Evolutionary conservation across 2,113 vertebrate genomes (phyloP).

Genomic region (Plecturocebus donacophilus): DNA sequence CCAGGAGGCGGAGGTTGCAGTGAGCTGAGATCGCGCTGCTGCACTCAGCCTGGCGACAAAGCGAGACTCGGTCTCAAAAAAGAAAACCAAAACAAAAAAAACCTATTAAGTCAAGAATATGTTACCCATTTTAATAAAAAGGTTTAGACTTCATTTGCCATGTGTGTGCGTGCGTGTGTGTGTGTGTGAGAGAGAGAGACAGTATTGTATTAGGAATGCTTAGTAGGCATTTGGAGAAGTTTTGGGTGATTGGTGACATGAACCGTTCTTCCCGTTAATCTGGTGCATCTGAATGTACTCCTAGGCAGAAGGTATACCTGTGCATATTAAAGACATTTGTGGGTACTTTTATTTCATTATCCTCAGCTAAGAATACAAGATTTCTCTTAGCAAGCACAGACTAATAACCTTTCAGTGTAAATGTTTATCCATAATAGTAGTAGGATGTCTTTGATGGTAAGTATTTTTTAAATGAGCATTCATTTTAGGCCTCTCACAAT

Average conservation of each 20-base stretch:
- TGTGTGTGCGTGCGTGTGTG: no score
- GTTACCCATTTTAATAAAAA: constrained; percentile 80
- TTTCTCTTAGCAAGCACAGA: neutral
- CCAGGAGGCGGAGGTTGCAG: no score
- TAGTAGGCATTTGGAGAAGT: constrained; percentile 73
- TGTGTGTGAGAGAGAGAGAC: neutral
- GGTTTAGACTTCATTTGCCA: constrained; percentile 73
- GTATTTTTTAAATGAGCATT: neutral
- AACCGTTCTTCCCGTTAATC: constrained; percentile 59
- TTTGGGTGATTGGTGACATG: neutral
- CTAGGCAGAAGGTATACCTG: constrained; percentile 50
- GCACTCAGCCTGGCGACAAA: no score
- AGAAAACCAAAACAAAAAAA: no score
- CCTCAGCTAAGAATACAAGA: neutral
- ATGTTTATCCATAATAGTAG: neutral
- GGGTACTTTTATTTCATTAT: constrained; percentile 52
- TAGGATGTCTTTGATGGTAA: neutral
- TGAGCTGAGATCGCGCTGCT: no score
- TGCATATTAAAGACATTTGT: constrained; percentile 66
- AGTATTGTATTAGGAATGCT: constrained; percentile 63
- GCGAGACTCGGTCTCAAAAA: no score
- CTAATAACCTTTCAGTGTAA: neutral
- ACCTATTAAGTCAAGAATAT: constrained; percentile 79
- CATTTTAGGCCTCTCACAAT: neutral
- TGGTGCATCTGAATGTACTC: constrained; percentile 48